phyloP scores from a whole-genome alignment of 2,113 vertebrate genomes.

The Pitta sordida region DNA sequence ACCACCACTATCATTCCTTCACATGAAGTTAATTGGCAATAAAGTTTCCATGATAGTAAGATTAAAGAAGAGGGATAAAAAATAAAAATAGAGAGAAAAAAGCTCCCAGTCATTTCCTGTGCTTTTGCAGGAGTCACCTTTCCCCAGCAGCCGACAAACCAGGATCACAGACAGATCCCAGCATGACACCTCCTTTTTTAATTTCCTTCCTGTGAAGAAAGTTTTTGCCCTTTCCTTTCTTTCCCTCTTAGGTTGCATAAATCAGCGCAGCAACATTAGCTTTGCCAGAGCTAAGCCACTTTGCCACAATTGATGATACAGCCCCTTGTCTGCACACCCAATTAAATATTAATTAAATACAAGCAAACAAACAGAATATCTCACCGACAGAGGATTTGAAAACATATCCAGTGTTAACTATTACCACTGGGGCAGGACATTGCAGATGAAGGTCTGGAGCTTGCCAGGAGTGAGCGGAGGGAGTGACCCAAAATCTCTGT shows the following conservation, averaged over 20 bases:
- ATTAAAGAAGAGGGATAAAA: neutral
- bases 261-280: neutral
- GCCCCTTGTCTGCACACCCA: neutral
- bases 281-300: neutral
- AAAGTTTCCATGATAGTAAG: constrained; percentile 48
- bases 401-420: neutral
- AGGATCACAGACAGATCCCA: neutral
- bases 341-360: constrained; percentile 24
- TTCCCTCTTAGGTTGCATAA: neutral
- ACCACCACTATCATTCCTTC: constrained; percentile 11
- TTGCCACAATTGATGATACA: neutral
- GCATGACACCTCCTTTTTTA: neutral
- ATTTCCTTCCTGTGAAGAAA: neutral
- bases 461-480: neutral
- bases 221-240: neutral
- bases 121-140: constrained; percentile 2
- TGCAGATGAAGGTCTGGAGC: neutral
- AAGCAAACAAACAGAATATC: neutral
- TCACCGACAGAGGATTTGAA: neutral
- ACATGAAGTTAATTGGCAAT: constrained; percentile 63
- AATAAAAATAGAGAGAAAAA: neutral
- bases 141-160: neutral
- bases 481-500: neutral
- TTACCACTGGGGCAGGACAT: neutral
- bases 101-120: neutral